Percentiles rank a stretch among this genome's conserved stretches.
These are phyloP conservation scores for Agriopis aurantiaria DNA, from an alignment of 2,888 invertebrate species.

Conservation along the genomic window DNA sequence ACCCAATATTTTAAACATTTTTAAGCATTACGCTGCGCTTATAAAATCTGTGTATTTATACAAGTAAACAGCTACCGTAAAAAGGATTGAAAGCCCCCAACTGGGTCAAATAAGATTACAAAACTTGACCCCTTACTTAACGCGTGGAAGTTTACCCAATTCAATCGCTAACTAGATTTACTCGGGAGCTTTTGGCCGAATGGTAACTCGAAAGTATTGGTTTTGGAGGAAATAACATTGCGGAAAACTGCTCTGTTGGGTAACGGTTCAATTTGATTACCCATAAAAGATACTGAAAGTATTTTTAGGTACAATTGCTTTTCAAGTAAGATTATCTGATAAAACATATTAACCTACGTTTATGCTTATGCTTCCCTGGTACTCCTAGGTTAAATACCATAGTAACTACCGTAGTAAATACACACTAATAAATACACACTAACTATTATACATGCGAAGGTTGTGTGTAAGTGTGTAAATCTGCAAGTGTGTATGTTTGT, in stretches of 20 bases:
- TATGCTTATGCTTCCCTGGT: too few relatives aligned
- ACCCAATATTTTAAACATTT: neutral
- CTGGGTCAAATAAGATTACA: constrained; percentile 41
- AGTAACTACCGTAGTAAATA: too few relatives aligned
- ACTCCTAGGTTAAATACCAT: too few relatives aligned
- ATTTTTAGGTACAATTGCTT: neutral
- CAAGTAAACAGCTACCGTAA: neutral
- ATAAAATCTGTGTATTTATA: neutral
- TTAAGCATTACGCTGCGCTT: neutral
- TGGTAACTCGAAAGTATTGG: constrained; percentile 26
- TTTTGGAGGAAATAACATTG: constrained; percentile 24
- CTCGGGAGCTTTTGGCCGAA: constrained; percentile 26
- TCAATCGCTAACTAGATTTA: constrained; percentile 42
- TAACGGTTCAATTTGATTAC: constrained; percentile 17
- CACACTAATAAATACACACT: too few relatives aligned
- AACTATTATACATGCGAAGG: too few relatives aligned
- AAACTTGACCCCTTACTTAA: constrained; percentile 45
- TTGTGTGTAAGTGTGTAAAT: too few relatives aligned
- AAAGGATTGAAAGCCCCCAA: constrained; percentile 24
- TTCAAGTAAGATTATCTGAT: neutral
- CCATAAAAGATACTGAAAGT: constrained; percentile 10
- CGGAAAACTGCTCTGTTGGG: constrained; percentile 16
- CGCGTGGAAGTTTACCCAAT: constrained; percentile 42
- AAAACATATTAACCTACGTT: neutral
- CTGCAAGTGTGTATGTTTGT: too few relatives aligned